Evolutionary conservation across 2,797 vertebrate species (phyloP).

Genomic region (Spinus pinus): DNA sequence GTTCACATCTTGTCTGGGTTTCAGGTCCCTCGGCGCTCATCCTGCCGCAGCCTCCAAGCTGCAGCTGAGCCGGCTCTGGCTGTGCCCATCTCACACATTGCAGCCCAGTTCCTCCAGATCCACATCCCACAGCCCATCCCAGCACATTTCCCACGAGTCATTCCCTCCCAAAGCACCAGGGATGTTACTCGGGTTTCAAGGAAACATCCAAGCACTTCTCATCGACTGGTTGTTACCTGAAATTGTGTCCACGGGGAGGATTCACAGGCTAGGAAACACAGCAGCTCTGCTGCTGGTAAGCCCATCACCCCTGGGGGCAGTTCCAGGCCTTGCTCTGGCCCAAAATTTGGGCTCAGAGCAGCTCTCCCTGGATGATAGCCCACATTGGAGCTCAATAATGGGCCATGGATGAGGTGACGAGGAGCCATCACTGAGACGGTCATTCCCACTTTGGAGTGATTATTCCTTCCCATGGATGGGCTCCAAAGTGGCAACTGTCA

Average conservation of each 20-base stretch:
- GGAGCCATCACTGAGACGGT: fast-evolving
- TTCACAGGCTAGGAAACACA: fast-evolving
- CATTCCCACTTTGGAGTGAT: background rate
- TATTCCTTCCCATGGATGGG: fast-evolving
- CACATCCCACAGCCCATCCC: background rate
- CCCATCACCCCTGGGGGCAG: background rate
- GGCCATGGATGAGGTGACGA: fast-evolving
- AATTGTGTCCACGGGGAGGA: fast-evolving
- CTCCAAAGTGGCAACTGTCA: background rate
- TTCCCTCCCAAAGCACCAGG: fast-evolving
- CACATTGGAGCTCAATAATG: fast-evolving
- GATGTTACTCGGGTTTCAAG: fast-evolving
- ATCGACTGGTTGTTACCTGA: fast-evolving
- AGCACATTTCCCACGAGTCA: fast-evolving
- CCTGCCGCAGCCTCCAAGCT: background rate
- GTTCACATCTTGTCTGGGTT: background rate
- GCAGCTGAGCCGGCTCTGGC: background rate
- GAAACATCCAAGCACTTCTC: fast-evolving
- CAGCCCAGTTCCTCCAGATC: background rate
- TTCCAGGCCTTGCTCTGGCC: fast-evolving
- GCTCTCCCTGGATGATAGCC: background rate
- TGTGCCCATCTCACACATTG: fast-evolving
- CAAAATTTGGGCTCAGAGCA: fast-evolving
- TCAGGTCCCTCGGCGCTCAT: background rate
- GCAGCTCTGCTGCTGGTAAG: no score